These are phyloP conservation scores for Phaonia tiefii DNA, from an alignment of 2,888 invertebrate genomes.

Conservation along the genomic window DNA sequence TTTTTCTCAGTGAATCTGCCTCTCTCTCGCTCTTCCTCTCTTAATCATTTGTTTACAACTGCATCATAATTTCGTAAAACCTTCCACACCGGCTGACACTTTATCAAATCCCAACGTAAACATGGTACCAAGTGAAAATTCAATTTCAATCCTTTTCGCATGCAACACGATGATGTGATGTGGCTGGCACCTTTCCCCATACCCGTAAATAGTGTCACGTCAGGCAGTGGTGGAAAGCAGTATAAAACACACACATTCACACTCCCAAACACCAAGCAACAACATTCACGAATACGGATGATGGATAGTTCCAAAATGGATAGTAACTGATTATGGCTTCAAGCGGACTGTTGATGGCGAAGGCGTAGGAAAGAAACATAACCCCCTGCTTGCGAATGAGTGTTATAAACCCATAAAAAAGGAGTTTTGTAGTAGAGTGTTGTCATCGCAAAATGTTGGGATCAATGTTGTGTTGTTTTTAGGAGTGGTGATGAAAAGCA, in stretches of 20 bases:
- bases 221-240: not conserved
- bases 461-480: no score
- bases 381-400: not conserved
- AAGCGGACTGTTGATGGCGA: not conserved
- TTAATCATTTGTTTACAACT: not conserved
- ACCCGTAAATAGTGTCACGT: not conserved
- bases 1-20: no score
- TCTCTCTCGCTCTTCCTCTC: no score
- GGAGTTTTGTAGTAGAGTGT: no score
- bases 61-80: not conserved
- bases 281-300: not conserved
- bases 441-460: no score
- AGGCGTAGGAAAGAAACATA: not conserved
- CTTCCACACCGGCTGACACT: not conserved
- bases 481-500: no score
- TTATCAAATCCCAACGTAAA: not conserved
- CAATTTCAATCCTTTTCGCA: conserved; percentile 4
- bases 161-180: not conserved
- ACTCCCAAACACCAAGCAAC: not conserved
- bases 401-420: not conserved
- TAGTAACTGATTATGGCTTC: not conserved
- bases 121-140: conserved; percentile 9
- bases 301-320: not conserved
- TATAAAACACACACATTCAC: not conserved
- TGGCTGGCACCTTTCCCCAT: not conserved